phyloP scores from a whole-genome alignment of 2,888 invertebrate species.

The Drosophila paramelanica region DNA sequence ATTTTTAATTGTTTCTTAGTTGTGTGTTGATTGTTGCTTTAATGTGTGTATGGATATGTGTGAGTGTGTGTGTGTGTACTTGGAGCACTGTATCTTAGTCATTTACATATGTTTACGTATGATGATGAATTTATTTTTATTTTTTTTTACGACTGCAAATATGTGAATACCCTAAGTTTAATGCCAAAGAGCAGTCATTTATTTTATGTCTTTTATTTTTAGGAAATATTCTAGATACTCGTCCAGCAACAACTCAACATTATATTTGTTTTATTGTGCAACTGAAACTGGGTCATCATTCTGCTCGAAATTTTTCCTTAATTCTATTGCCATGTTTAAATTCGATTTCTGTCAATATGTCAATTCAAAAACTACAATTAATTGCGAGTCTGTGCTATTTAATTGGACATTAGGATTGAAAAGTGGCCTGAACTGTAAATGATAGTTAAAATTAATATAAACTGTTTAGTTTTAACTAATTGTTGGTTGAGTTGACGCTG shows the following conservation, averaged over 20 bases:
- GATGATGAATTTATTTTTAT: slow-evolving; percentile 50
- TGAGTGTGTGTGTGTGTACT: slow-evolving; percentile 38
- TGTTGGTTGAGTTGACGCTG: slow-evolving; percentile 18
- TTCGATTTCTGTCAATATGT: slow-evolving; percentile 18
- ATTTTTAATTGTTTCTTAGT: slow-evolving; percentile 22
- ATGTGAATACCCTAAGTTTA: slow-evolving; percentile 23
- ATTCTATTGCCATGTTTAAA: slow-evolving; percentile 1
- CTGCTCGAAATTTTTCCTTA: slow-evolving; percentile 3
- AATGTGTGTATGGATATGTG: slow-evolving; percentile 19
- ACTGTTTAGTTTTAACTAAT: background rate
- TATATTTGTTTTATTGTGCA: background rate
- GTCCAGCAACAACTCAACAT: slow-evolving; percentile 16
- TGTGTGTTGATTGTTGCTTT: slow-evolving; percentile 13
- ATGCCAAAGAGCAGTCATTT: slow-evolving; percentile 35
- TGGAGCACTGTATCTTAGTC: slow-evolving; percentile 27
- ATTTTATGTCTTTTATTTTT: slow-evolving; percentile 4
- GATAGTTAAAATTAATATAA: background rate
- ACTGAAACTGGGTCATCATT: slow-evolving; percentile 22
- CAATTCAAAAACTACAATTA: slow-evolving; percentile 3
- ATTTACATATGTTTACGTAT: slow-evolving; percentile 74
- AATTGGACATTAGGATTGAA: background rate
- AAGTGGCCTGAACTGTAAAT: background rate
- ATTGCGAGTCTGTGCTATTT: background rate
- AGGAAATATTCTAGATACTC: slow-evolving; percentile 9
- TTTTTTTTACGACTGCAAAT: slow-evolving; percentile 19